Base-by-base conservation (phyloP, 2,888 invertebrate genomes). In the Lasioglossum pauxillum region DNA sequence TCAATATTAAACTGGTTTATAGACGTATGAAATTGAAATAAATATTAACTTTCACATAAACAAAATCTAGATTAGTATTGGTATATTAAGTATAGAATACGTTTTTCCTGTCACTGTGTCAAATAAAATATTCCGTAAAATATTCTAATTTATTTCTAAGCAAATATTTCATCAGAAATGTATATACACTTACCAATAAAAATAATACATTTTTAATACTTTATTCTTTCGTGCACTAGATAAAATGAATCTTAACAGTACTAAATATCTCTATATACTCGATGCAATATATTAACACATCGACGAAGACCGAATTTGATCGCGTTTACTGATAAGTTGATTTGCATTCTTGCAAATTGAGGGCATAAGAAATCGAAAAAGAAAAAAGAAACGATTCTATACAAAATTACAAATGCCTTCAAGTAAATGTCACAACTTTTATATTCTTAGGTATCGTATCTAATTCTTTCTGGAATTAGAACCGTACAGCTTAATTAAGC, bases 401-500 rank as follows among this genome's bases (percentile, higher is more conserved):
- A 80, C 71, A 86, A 27, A 76, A 82, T 14, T 60, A 57, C 72
- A 78, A 78, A 85, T 82, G 86, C 73, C 75, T 44, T 75, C 38
- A 83, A 87, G 80, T 80, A 71, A 69, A 75, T 46, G 16, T 78
- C 84, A 67, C 75, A 83, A 64, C 27, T 72, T 64, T 67, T 79
- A 23, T 81, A 86, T 67, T 57, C n/a, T 49, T 72, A 53, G 75
- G 64, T 67, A 44, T 77, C 14, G 12, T 86, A 80, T 74, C 78
- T 84, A 80, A 75, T 79, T 31, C 71, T 75, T 31, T 74, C 46
- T 64, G 44, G 72, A 75, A 75, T 78, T 35, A 75, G 80, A 89
- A 76, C 78, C 85, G 31, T 83, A 82, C 74, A 35, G 85, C 92
- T 96, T 96, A 99, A 96, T 99, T 99, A 80, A 99, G 96, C 98